Conservation (phyloP, 2,113 vertebrate genomes). For the Bubo bubo region DNA sequence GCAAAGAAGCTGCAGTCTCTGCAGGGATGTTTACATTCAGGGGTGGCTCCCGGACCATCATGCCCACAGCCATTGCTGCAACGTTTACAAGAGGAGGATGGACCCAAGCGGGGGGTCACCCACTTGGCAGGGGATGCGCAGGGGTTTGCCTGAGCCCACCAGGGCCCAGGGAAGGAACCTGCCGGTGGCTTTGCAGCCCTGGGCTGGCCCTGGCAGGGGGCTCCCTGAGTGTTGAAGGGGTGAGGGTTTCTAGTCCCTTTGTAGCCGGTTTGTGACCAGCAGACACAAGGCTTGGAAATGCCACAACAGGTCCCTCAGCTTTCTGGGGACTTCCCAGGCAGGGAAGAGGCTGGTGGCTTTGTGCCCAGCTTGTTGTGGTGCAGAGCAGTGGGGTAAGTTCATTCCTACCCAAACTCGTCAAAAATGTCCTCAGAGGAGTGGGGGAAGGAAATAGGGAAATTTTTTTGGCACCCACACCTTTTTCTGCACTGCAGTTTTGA, state of each 20-base stretch:
- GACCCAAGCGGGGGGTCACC: rapidly evolving
- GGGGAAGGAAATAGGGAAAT: neutral
- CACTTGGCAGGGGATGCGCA: too few relatives aligned
- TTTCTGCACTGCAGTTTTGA: slow-evolving; percentile 22
- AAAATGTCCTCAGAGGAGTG: neutral
- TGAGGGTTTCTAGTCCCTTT: neutral
- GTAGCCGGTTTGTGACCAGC: neutral
- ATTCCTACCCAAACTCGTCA: neutral
- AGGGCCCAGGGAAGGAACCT: neutral
- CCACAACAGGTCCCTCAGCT: neutral
- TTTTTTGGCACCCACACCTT: neutral
- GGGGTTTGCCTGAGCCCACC: neutral
- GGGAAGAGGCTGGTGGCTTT: neutral
- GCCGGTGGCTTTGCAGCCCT: neutral
- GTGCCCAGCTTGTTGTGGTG: neutral
- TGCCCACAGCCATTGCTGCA: neutral
- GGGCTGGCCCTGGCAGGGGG: neutral
- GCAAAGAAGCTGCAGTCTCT: neutral
- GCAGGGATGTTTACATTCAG: neutral
- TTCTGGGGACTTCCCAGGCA: neutral
- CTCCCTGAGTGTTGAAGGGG: rapidly evolving
- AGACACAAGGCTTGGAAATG: neutral
- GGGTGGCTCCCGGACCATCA: rapidly evolving
- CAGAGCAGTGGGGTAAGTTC: neutral
- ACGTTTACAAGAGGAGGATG: neutral